These are phyloP conservation scores for Sturnus vulgaris DNA, from an alignment of 2,113 vertebrate genomes.

Conservation along the genomic window DNA sequence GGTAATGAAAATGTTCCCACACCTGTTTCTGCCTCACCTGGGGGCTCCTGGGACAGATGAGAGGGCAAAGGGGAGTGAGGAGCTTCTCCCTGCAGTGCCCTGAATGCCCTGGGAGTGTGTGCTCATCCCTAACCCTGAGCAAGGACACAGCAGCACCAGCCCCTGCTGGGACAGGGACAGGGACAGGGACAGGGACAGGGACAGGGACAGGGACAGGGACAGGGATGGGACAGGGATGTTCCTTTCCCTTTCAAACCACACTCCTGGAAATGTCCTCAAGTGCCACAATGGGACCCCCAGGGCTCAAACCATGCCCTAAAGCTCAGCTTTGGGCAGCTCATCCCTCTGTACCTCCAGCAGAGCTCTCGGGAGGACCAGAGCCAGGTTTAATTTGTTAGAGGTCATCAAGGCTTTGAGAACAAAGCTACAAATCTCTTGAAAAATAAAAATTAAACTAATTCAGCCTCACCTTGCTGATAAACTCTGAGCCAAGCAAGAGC, in stretches of 20 bases:
- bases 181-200: no score
- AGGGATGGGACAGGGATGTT: no score
- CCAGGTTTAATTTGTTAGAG: background rate
- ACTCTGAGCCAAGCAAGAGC: background rate
- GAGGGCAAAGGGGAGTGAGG: no score
- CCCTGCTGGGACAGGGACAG: no score
- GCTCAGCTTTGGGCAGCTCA: background rate
- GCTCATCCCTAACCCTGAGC: background rate
- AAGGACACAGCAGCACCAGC: background rate
- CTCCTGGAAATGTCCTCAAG: background rate
- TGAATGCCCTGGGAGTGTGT: background rate
- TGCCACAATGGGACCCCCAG: background rate
- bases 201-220: no score
- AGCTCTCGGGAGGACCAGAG: background rate
- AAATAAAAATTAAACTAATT: background rate
- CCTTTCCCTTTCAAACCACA: no score
- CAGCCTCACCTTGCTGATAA: background rate
- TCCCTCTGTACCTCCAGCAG: background rate
- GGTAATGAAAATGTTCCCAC: no score
- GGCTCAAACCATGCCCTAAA: background rate
- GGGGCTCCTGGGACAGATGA: no score
- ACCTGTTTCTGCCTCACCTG: no score
- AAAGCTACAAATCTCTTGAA: background rate
- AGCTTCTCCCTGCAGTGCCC: no score
- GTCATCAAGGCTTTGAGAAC: background rate